Percentiles rank a stretch among this genome's conserved stretches.
Evolutionary conservation across 1,140 invertebrate species (phyloP).

Genomic region (Scaptomyza montana): DNA sequence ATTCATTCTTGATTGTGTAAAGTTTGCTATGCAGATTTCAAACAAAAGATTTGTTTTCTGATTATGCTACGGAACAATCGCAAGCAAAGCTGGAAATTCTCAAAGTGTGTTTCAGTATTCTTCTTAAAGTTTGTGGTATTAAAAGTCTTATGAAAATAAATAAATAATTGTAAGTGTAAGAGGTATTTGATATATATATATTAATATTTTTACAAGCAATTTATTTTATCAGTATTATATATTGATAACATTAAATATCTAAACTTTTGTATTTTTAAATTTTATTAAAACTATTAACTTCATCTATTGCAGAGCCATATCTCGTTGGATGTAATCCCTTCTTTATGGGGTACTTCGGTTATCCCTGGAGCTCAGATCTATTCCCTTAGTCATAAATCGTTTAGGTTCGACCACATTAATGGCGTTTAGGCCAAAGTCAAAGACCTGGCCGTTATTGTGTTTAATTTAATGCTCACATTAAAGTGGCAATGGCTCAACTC

Average conservation of each 20-base stretch:
- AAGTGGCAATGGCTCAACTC: slow-evolving; percentile 34
- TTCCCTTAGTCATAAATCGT: slow-evolving; percentile 21
- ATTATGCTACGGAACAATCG: slow-evolving; percentile 21
- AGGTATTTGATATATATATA: too few relatives aligned
- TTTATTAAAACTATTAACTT: too few relatives aligned
- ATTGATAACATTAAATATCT: too few relatives aligned
- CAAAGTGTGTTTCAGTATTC: background rate
- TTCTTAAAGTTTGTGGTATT: too few relatives aligned
- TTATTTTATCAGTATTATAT: too few relatives aligned
- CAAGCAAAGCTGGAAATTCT: background rate
- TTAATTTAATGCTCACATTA: slow-evolving; percentile 45
- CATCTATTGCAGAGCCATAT: too few relatives aligned
- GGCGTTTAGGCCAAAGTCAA: slow-evolving; percentile 6
- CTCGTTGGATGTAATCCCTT: too few relatives aligned
- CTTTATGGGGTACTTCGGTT: background rate
- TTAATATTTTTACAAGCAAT: too few relatives aligned
- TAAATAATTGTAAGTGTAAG: too few relatives aligned
- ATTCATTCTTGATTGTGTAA: slow-evolving; percentile 38
- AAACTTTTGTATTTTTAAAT: too few relatives aligned
- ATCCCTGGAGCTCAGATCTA: background rate
- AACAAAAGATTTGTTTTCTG: slow-evolving; percentile 13
- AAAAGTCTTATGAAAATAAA: too few relatives aligned
- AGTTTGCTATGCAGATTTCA: slow-evolving; percentile 63
- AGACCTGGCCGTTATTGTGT: slow-evolving; percentile 41
- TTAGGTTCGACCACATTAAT: slow-evolving; percentile 29